A percentile compares a stretch with the other conserved stretches of the same genome.
Evolutionary conservation across 2,113 vertebrate species (phyloP).

Genomic region (Conger conger): DNA sequence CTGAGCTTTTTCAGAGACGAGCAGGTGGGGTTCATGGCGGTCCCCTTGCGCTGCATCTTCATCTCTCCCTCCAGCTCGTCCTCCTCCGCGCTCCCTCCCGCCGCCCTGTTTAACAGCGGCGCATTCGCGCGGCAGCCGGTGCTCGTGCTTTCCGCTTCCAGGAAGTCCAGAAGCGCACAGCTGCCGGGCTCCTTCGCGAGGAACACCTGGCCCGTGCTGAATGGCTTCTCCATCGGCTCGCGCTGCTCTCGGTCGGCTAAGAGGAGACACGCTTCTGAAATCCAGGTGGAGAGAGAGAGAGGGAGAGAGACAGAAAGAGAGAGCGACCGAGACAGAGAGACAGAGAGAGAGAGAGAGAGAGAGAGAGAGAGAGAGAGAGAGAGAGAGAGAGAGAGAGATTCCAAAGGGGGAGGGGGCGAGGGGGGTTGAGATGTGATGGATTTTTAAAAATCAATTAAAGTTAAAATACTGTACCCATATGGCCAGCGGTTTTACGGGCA

Average conservation of each 20-base stretch:
- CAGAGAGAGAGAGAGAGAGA: no score
- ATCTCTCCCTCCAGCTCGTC: conserved; percentile 47
- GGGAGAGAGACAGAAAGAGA: no score
- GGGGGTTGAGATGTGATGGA: no score
- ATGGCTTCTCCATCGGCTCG: conserved; percentile 65
- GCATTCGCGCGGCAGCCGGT: conserved; percentile 83
- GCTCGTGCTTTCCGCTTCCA: conserved; percentile 75
- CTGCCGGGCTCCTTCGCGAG: conserved; percentile 60
- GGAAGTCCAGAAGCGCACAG: conserved; percentile 75
- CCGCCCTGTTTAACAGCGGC: conserved; percentile 76
- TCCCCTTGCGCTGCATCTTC: conserved; percentile 44
- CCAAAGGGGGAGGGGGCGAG: not conserved
- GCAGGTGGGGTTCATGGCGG: conserved; percentile 45
- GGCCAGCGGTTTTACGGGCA: no score
- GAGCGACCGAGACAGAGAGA: not conserved
- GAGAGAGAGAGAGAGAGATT: not conserved
- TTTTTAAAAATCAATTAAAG: no score
- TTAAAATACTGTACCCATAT: no score
- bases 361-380: not conserved
- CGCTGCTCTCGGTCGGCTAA: conserved; percentile 85
- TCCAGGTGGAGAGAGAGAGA: not conserved
- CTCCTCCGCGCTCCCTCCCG: conserved; percentile 61
- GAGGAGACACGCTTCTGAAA: conserved; percentile 78
- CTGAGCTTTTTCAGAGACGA: not conserved
- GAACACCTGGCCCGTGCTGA: conserved; percentile 63